Conservation (phyloP, 2,888 invertebrate genomes). For the Mayetiola destructor region DNA sequence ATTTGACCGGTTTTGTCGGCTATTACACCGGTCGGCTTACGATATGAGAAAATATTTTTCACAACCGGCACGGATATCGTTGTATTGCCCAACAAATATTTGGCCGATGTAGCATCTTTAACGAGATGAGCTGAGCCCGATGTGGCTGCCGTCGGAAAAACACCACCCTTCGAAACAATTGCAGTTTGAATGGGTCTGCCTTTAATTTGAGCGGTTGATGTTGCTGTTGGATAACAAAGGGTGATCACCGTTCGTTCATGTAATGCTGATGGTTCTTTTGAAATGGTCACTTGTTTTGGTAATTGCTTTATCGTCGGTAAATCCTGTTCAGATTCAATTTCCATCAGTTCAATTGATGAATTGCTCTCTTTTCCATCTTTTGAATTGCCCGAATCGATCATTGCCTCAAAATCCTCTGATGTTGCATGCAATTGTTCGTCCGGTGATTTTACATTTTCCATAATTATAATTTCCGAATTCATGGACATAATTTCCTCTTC, state of each 20-base stretch:
- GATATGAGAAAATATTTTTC: constrained; percentile 23
- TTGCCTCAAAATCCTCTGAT: constrained; percentile 50
- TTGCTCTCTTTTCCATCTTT: constrained; percentile 36
- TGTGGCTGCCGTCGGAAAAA: constrained; percentile 27
- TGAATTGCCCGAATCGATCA: constrained; percentile 47
- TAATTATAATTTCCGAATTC: constrained; percentile 47
- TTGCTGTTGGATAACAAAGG: neutral
- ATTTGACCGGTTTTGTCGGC: constrained; percentile 16
- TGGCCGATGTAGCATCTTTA: constrained; percentile 43
- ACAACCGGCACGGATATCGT: constrained; percentile 35
- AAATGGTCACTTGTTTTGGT: neutral
- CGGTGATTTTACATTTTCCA: constrained; percentile 43
- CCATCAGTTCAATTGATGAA: constrained; percentile 9
- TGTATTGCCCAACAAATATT: constrained; percentile 34
- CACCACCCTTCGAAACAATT: constrained; percentile 16
- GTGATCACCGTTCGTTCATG: neutral
- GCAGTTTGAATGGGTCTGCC: neutral
- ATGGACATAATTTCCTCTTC: constrained; percentile 37
- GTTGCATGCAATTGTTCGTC: constrained; percentile 43
- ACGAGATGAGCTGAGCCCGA: constrained; percentile 37
- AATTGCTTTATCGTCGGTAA: neutral
- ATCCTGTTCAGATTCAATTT: neutral
- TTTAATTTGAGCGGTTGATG: neutral
- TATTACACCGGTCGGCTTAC: neutral
- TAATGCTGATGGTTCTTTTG: neutral